These are phyloP conservation scores for Acromyrmex heyeri DNA, from an alignment of 1,140 invertebrate genomes.

Conservation along the genomic window DNA sequence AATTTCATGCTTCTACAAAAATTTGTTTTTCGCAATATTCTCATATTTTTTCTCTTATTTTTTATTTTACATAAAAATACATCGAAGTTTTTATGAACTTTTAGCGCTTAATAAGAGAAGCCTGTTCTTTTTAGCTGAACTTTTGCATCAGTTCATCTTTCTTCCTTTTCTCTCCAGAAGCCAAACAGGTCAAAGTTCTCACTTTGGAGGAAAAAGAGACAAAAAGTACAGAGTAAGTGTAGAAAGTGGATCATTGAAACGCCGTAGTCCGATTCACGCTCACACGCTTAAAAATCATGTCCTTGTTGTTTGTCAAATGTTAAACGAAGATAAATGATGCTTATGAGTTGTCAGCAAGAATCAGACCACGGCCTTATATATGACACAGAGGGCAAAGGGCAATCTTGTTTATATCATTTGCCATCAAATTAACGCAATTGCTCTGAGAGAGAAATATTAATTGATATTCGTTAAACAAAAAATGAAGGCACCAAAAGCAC, in stretches of 20 bases:
- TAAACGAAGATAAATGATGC: too few relatives aligned
- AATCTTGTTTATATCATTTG: not conserved
- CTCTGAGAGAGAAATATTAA: too few relatives aligned
- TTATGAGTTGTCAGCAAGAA: too few relatives aligned
- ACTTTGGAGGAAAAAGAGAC: not conserved
- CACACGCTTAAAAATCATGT: not conserved
- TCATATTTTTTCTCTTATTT: not conserved
- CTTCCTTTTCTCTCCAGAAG: too few relatives aligned
- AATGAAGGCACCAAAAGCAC: not conserved
- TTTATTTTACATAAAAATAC: slow-evolving; percentile 20
- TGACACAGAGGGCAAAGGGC: slow-evolving; percentile 41
- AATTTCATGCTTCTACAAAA: not conserved
- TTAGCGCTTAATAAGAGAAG: not conserved
- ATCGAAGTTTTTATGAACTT: not conserved
- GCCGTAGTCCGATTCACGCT: too few relatives aligned
- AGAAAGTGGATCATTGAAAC: not conserved
- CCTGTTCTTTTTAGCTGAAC: too few relatives aligned
- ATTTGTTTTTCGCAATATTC: not conserved
- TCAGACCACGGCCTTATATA: not conserved
- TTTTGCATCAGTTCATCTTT: too few relatives aligned
- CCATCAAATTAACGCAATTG: not conserved
- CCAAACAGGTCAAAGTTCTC: not conserved
- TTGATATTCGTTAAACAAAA: not conserved
- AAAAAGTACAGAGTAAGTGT: not conserved
- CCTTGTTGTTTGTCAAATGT: too few relatives aligned